Conservation (phyloP, 2,113 vertebrate genomes). For the cattle (Bos taurus) region ARS-UCD2.0 NC_037329.1:75614001-75614500, state of each 20-base stretch:
- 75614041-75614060: not conserved
- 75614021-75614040: not conserved
- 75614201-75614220: constrained; percentile 33
- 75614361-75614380: not conserved
- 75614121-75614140: not conserved
- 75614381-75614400: not conserved
- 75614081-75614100: not conserved
- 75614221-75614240: not conserved
- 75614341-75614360: not conserved
- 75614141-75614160: not conserved
- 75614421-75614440: constrained; percentile 2
- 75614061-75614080: not conserved
- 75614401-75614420: constrained; percentile 51
- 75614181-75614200: not conserved
- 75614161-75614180: constrained; percentile 8
- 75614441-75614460: constrained; percentile 47
- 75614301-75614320: constrained; percentile 38
- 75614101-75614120: not conserved
- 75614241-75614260: constrained; percentile 15
- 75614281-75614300: constrained; percentile 49
- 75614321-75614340: constrained; percentile 4
- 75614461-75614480: constrained; percentile 65
- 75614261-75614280: constrained; percentile 39
- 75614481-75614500: not conserved
- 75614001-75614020: not conserved